A percentile compares a stretch with the other conserved stretches of the same genome.
Evolutionary conservation across 2,113 vertebrate species (phyloP).

Genomic region (Donacobius atricapilla): DNA sequence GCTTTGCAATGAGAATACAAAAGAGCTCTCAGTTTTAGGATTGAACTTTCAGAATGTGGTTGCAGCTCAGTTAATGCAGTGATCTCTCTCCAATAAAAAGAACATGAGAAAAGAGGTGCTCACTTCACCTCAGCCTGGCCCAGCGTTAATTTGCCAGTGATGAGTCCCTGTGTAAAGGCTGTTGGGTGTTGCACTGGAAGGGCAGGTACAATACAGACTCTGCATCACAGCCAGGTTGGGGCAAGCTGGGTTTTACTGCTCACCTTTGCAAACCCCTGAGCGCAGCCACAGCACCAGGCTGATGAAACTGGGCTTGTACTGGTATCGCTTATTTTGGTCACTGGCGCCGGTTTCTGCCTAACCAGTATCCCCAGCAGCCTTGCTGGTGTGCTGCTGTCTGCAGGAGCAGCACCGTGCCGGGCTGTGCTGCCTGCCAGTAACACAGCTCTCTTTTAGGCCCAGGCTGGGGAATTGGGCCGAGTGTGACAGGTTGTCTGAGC

Average conservation of each 20-base stretch:
- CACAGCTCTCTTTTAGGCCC: not conserved
- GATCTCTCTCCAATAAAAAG: not conserved
- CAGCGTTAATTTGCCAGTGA: not conserved
- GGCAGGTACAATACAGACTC: not conserved
- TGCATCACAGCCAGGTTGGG: not conserved
- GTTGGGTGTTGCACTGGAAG: not conserved
- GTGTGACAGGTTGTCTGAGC: not conserved
- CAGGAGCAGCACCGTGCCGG: not conserved
- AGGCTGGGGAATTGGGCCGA: not conserved
- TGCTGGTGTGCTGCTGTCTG: not conserved
- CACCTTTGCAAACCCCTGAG: not conserved
- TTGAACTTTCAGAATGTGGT: not conserved
- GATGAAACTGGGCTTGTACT: not conserved
- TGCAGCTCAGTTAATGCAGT: not conserved
- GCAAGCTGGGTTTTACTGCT: not conserved
- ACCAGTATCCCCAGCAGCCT: not conserved
- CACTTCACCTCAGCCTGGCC: not conserved
- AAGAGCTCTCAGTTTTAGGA: not conserved
- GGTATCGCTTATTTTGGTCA: not conserved
- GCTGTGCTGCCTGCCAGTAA: not conserved
- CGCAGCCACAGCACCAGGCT: not conserved
- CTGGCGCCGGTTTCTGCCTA: accelerated
- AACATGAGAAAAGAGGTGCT: not conserved
- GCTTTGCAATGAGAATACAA: not conserved
- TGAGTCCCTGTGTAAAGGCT: not conserved